Percentiles rank a stretch among this genome's conserved stretches.
phyloP scores from a whole-genome alignment of 2,888 invertebrate species.

The Parasteatoda lunata region DNA sequence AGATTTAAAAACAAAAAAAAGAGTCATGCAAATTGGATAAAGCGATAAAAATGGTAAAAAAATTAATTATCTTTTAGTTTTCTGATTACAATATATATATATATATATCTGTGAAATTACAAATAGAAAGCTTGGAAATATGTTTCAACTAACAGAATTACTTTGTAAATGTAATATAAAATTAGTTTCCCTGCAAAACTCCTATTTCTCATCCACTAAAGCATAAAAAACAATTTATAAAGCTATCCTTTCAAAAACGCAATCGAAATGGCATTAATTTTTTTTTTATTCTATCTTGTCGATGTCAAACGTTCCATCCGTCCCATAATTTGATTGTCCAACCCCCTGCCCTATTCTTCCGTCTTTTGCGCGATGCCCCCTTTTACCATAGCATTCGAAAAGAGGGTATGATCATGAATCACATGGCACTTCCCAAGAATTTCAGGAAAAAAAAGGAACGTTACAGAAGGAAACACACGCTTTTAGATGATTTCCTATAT shows the following conservation, averaged over 20 bases:
- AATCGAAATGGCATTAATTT: constrained; percentile 62
- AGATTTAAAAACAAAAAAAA: too few species aligned
- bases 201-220: neutral
- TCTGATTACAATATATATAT: too few species aligned
- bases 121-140: too few species aligned
- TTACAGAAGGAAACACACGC: constrained; percentile 36
- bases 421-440: constrained; percentile 26
- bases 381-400: constrained; percentile 31
- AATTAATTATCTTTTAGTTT: too few species aligned
- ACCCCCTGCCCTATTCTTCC: constrained; percentile 10
- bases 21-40: too few species aligned
- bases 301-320: constrained; percentile 56
- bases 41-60: too few species aligned
- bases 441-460: neutral
- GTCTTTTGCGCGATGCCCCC: constrained; percentile 12
- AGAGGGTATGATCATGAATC: constrained; percentile 44
- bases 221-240: constrained; percentile 48
- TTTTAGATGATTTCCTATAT: constrained; percentile 63
- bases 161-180: neutral
- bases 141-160: too few species aligned
- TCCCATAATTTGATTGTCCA: constrained; percentile 51
- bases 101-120: too few species aligned
- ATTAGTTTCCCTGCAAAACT: neutral
- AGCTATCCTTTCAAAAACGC: constrained; percentile 49
- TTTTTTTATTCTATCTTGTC: constrained; percentile 22